These are phyloP conservation scores for Calliopsis andreniformis DNA, from an alignment of 1,140 invertebrate species.

Conservation along the genomic window DNA sequence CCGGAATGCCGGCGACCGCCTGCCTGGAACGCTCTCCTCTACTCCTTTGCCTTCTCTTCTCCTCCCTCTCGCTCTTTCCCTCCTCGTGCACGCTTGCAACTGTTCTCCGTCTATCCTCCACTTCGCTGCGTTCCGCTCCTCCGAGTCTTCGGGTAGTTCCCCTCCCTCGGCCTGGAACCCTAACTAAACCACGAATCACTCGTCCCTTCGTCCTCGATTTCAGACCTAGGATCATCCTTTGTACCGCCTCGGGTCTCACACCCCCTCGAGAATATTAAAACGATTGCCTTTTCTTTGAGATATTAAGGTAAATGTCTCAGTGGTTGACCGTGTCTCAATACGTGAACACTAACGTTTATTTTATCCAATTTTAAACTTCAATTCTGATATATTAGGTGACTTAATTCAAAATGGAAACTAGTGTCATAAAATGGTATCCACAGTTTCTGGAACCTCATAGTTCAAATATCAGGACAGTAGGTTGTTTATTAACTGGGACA, in stretches of 20 bases:
- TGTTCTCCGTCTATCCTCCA: conserved; percentile 1
- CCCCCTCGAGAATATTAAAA: conserved; percentile 29
- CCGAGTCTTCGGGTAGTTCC: background rate
- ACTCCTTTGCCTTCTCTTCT: conserved; percentile 62
- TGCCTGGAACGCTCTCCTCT: conserved; percentile 67
- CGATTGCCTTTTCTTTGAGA: conserved; percentile 32
- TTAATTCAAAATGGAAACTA: too few species aligned
- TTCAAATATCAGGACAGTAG: too few species aligned
- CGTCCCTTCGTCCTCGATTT: conserved; percentile 47
- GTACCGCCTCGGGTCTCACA: conserved; percentile 16
- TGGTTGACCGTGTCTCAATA: too few species aligned
- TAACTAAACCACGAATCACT: conserved; percentile 41
- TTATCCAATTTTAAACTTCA: too few species aligned
- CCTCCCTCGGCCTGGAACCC: conserved; percentile 9
- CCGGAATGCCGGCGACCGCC: conserved; percentile 76
- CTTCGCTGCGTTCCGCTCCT: background rate
- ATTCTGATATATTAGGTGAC: too few species aligned
- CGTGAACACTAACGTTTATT: too few species aligned
- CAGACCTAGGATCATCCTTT: conserved; percentile 29
- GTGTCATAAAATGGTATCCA: too few species aligned
- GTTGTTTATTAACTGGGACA: too few species aligned
- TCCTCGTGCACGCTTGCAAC: background rate
- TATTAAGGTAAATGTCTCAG: too few species aligned
- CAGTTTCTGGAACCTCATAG: too few species aligned
- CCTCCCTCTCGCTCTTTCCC: conserved; percentile 12